Percentiles rank a stretch among this genome's conserved stretches.
Evolutionary conservation across 2,888 invertebrate genomes (phyloP).

Genomic region (Microplitis deprimator): DNA sequence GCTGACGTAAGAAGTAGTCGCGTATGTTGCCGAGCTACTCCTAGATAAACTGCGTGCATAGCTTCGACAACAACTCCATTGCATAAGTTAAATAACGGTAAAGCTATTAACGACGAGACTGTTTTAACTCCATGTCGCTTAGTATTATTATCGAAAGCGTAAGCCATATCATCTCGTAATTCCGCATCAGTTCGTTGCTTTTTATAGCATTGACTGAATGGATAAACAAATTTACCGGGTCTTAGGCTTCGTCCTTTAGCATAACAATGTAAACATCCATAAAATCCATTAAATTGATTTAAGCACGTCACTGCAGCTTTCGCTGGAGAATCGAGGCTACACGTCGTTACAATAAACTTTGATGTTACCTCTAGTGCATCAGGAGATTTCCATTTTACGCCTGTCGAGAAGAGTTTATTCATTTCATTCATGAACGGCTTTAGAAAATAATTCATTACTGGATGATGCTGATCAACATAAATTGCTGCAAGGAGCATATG

Average conservation of each 20-base stretch:
- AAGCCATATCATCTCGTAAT: neutral
- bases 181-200: neutral
- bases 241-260: slow-evolving; percentile 11
- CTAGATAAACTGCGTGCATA: slow-evolving; percentile 3
- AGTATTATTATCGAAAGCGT: neutral
- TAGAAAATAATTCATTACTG: slow-evolving; percentile 26
- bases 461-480: slow-evolving; percentile 34
- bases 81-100: slow-evolving; percentile 29
- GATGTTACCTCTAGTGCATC: neutral
- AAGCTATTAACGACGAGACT: slow-evolving; percentile 1
- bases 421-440: slow-evolving; percentile 30
- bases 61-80: slow-evolving; percentile 30
- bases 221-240: slow-evolving; percentile 5
- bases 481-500: slow-evolving; percentile 34
- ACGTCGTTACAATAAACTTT: slow-evolving; percentile 11
- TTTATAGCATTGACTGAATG: neutral
- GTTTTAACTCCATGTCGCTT: neutral
- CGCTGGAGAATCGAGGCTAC: slow-evolving; percentile 41
- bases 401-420: slow-evolving; percentile 8
- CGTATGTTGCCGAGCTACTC: neutral
- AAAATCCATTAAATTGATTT: slow-evolving; percentile 18
- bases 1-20: neutral
- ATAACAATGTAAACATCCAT: slow-evolving; percentile 44
- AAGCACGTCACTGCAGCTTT: slow-evolving; percentile 33
- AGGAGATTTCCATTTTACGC: slow-evolving; percentile 33